phyloP scores from a whole-genome alignment of 2,888 invertebrate genomes.

The Aproaerema taeniolella region DNA sequence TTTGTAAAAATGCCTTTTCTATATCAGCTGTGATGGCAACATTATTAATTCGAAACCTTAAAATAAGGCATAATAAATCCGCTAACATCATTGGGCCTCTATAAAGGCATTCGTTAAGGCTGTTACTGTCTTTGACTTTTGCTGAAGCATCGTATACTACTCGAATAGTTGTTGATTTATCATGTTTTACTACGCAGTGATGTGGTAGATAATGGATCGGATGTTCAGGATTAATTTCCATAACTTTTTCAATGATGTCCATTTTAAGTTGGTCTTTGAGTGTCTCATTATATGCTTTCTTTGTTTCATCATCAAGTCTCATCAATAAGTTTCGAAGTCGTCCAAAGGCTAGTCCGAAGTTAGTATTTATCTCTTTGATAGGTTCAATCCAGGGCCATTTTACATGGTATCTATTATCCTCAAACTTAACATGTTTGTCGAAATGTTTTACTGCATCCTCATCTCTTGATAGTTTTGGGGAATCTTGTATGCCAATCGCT shows the following conservation, averaged over 20 bases:
- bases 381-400: slow-evolving; percentile 19
- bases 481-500: slow-evolving; percentile 7
- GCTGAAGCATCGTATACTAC: too few relatives aligned
- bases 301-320: background rate
- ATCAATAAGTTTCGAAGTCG: slow-evolving; percentile 7
- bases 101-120: too few relatives aligned
- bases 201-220: too few relatives aligned
- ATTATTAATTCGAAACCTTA: too few relatives aligned
- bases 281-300: slow-evolving; percentile 7
- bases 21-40: too few relatives aligned
- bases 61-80: too few relatives aligned
- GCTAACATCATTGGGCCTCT: too few relatives aligned
- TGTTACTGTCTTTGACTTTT: too few relatives aligned
- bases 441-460: slow-evolving; percentile 3
- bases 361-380: slow-evolving; percentile 11
- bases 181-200: too few relatives aligned
- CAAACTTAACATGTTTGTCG: background rate
- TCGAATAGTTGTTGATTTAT: too few relatives aligned
- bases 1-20: too few relatives aligned
- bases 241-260: slow-evolving; percentile 9
- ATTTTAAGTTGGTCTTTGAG: slow-evolving; percentile 8
- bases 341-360: slow-evolving; percentile 16
- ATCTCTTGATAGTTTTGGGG: slow-evolving; percentile 3
- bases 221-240: too few relatives aligned
- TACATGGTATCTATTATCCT: slow-evolving; percentile 9